Conservation (phyloP, 2,113 vertebrate species). For the Oncorhynchus clarkii region DNA sequence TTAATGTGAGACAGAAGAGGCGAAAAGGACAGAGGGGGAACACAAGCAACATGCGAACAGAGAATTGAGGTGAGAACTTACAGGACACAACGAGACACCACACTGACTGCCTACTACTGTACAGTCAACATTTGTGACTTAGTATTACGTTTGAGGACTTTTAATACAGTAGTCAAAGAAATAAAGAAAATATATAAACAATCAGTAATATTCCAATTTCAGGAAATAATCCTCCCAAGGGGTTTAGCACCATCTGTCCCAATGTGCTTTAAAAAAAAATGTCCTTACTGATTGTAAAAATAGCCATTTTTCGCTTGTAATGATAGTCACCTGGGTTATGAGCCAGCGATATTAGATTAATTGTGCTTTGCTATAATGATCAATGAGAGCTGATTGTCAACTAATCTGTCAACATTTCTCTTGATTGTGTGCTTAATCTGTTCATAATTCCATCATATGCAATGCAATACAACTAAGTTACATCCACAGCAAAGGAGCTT, state of each 20-base stretch:
- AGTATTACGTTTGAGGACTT: constrained; percentile 44
- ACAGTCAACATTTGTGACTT: constrained; percentile 67
- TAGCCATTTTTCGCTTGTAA: not conserved
- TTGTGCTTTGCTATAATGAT: not conserved
- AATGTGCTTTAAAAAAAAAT: not conserved
- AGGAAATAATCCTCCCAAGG: not conserved
- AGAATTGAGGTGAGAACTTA: constrained; percentile 71
- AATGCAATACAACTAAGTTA: not conserved
- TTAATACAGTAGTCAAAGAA: not conserved
- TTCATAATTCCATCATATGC: no score
- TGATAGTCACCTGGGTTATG: not conserved
- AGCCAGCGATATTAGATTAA: not conserved
- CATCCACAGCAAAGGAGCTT: constrained; percentile 3
- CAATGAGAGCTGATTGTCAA: not conserved
- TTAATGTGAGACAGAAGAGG: constrained; percentile 34
- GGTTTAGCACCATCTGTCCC: not conserved
- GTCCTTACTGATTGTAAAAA: not conserved
- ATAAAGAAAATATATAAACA: not conserved
- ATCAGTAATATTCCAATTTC: not conserved
- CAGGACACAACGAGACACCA: constrained; percentile 75
- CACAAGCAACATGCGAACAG: constrained; percentile 77
- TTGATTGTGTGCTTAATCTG: not conserved
- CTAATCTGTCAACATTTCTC: not conserved
- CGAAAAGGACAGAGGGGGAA: constrained; percentile 31
- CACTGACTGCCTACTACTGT: constrained; percentile 64